Base-by-base conservation (phyloP, 2,113 vertebrate genomes). In the Muscicapa adusta region DNA sequence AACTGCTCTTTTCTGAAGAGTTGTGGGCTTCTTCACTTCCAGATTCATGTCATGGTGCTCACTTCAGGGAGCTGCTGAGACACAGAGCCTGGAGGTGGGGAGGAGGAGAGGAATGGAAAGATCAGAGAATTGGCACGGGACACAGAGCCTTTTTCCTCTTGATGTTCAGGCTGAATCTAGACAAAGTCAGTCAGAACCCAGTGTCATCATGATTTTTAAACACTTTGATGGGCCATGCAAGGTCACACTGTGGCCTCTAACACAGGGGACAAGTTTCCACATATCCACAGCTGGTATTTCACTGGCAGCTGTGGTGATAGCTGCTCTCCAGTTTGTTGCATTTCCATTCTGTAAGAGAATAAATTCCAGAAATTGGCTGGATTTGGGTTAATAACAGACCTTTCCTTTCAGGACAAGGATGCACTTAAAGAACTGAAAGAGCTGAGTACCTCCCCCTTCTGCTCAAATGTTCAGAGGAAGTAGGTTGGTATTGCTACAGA, bases 1-100 rank as follows among this genome's bases (percentile, higher is more conserved):
- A 96, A 93, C 95, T 95, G 90, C 88, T 95, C 91, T 95, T 95
- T 97, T 97, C 90, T 93, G 75, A 96, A 79, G 87, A 83, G 63
- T 40, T 79, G 76, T 74, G 76, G 66, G 85, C 88, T 94, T 53
- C 94, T 87, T 94, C 85, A 54, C 60, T 96, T 90, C 48, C 78
- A 56, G 86, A 81, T 72, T 91, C 86, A 65, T 76, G 91, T 67
- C 93, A 24, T 71, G 88, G 91, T 85, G 94, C 85, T 93, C 91
- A 84, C 90, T 96, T 96, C 89, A 90, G 93, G 93, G 91, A 96
- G 95, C 89, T 96, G 91, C 94, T 90, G 75, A 90, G 84, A 80
- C 60, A 76, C 66, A 91, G 76, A 90, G 93, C 85, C 79, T 60
- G 88, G 82, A 95, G 81, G 73, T 87, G 73, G 73, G 83, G 84